A percentile compares a stretch with the other conserved stretches of the same genome.
phyloP scores from a whole-genome alignment of 2,888 invertebrate genomes.

The Eudemis profundana region DNA sequence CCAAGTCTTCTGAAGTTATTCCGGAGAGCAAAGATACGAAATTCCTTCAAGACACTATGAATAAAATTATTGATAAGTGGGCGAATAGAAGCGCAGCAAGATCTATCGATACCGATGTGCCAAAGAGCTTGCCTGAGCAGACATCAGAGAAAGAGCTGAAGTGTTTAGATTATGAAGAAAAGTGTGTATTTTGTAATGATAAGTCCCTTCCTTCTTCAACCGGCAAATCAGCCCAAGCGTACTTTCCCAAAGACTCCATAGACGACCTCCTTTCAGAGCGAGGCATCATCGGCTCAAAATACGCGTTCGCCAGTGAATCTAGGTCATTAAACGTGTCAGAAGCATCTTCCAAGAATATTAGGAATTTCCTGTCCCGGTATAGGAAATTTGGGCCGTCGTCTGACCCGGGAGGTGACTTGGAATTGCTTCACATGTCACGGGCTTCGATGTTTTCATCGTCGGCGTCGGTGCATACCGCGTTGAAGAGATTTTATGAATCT shows the following conservation, averaged over 20 bases:
- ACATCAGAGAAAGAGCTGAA: constrained; percentile 33
- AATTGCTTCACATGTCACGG: constrained; percentile 70
- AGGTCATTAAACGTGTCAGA: too few species aligned
- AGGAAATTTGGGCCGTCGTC: constrained; percentile 63
- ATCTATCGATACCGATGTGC: background rate
- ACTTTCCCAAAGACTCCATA: constrained; percentile 71
- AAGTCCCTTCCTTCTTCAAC: constrained; percentile 51
- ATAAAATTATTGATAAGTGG: background rate
- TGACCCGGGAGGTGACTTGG: constrained; percentile 68
- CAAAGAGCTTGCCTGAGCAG: background rate
- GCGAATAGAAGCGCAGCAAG: background rate
- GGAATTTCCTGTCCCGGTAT: constrained; percentile 60
- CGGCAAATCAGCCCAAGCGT: constrained; percentile 69
- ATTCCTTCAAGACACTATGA: background rate
- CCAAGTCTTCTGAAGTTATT: constrained; percentile 37
- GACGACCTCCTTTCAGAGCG: constrained; percentile 73
- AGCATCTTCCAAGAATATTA: constrained; percentile 69
- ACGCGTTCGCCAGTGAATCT: constrained; percentile 59
- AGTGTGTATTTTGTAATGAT: constrained; percentile 2
- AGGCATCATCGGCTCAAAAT: constrained; percentile 65
- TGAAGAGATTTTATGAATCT: constrained; percentile 59
- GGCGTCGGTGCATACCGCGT: constrained; percentile 55
- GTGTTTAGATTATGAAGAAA: constrained; percentile 62
- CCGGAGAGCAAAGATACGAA: background rate
- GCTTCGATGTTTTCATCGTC: constrained; percentile 66